Conservation (phyloP, 2,113 vertebrate species). For the Garra rufa region DNA sequence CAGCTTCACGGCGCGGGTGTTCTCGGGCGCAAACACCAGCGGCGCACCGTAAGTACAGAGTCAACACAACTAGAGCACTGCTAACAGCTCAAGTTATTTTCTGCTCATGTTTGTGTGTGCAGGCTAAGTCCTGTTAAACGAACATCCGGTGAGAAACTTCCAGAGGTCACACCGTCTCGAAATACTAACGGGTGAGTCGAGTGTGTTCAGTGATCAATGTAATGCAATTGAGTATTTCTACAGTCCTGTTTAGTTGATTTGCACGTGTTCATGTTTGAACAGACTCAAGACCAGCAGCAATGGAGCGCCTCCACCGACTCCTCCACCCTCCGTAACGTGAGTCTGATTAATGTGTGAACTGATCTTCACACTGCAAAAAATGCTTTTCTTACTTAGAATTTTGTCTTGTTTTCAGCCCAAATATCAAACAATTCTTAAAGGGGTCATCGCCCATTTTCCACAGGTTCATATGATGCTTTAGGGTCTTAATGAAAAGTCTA, state of each 20-base stretch:
- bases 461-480: too few relatives aligned
- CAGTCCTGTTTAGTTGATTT: neutral
- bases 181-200: slow-evolving; percentile 10
- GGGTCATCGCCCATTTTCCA: too few relatives aligned
- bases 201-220: neutral
- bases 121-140: slow-evolving; percentile 36
- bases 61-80: too few relatives aligned
- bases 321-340: neutral
- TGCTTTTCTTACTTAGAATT: too few relatives aligned
- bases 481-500: too few relatives aligned
- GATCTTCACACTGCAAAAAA: too few relatives aligned
- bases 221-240: neutral
- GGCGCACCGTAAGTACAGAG: slow-evolving; percentile 23
- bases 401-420: too few relatives aligned
- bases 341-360: neutral
- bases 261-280: neutral
- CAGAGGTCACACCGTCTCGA: neutral
- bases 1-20: slow-evolving; percentile 49
- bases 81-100: neutral
- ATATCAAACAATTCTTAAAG: too few relatives aligned
- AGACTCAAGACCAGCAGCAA: neutral
- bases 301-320: too few relatives aligned
- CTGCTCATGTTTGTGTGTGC: neutral
- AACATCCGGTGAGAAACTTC: neutral
- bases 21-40: slow-evolving; percentile 43